Evolutionary conservation across 1,140 invertebrate species (phyloP).

Genomic region (Batillaria attramentaria): DNA sequence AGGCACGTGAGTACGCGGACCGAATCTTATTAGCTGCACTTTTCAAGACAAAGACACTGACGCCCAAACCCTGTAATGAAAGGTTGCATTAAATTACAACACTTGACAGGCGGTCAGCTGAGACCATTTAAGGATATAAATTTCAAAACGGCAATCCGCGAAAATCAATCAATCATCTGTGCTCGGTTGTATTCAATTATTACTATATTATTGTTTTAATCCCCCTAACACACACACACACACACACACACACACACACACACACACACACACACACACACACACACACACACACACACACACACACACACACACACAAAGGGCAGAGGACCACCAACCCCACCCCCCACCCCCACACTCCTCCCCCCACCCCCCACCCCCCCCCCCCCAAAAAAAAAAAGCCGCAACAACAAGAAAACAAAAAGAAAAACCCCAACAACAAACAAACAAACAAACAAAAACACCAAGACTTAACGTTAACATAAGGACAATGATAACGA

Average conservation of each 20-base stretch:
- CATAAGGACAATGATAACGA: no score
- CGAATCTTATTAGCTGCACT: no score
- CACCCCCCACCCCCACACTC: neutral
- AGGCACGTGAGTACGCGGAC: no score
- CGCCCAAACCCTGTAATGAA: neutral
- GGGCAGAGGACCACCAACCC: no score
- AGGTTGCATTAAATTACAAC: neutral
- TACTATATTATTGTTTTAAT: neutral
- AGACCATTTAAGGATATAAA: neutral
- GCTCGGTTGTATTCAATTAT: neutral
- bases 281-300: slow-evolving; percentile 11
- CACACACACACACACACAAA: neutral
- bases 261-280: neutral
- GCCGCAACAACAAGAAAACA: neutral
- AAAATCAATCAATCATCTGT: neutral
- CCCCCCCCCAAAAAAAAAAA: neutral
- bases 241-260: neutral
- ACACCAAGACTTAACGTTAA: neutral
- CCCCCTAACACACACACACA: neutral
- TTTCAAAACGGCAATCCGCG: neutral
- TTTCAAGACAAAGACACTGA: neutral
- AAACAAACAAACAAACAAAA: neutral
- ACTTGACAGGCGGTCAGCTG: neutral
- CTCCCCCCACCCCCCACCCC: neutral
- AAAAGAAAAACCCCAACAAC: neutral